Percentiles rank a stretch among this genome's conserved stretches.
phyloP scores from a whole-genome alignment of 1,140 invertebrate genomes.

The Centruroides vittatus region DNA sequence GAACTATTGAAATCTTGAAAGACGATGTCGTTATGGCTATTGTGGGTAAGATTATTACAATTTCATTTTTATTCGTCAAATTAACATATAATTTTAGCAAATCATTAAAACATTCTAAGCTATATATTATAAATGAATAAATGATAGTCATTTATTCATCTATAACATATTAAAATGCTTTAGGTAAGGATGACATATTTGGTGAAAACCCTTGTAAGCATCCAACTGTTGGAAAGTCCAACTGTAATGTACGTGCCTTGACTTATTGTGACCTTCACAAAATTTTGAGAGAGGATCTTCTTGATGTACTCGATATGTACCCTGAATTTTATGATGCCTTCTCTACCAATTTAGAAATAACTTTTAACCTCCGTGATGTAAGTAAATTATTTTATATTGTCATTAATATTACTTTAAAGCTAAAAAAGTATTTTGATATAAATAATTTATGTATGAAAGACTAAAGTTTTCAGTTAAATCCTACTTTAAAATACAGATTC shows the following conservation, averaged over 20 bases:
- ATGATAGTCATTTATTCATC: no score
- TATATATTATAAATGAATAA: neutral
- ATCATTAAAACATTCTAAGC: neutral
- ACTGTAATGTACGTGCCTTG: constrained; percentile 93
- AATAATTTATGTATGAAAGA: no score
- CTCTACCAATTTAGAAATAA: constrained; percentile 85
- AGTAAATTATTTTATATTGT: constrained; percentile 27
- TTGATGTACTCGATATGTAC: constrained; percentile 95
- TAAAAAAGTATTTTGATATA: no score
- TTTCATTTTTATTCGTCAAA: neutral
- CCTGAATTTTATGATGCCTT: constrained; percentile 91
- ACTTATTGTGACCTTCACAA: constrained; percentile 99
- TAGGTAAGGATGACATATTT: constrained; percentile 95
- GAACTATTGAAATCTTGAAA: constrained; percentile 93
- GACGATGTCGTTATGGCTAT: constrained; percentile 97
- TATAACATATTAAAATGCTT: constrained; percentile 11
- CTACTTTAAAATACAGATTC: no score
- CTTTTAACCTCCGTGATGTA: constrained; percentile 91
- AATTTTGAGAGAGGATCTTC: constrained; percentile 85
- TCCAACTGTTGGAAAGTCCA: constrained; percentile 85
- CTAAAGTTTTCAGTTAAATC: no score
- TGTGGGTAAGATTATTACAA: constrained; percentile 47
- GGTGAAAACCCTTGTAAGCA: constrained; percentile 94
- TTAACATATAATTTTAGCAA: neutral
- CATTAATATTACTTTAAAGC: no score